Percentiles rank a stretch among this genome's conserved stretches.
Conservation (phyloP, 2,888 invertebrate species). For the Macrosoma leucophasiata region DNA sequence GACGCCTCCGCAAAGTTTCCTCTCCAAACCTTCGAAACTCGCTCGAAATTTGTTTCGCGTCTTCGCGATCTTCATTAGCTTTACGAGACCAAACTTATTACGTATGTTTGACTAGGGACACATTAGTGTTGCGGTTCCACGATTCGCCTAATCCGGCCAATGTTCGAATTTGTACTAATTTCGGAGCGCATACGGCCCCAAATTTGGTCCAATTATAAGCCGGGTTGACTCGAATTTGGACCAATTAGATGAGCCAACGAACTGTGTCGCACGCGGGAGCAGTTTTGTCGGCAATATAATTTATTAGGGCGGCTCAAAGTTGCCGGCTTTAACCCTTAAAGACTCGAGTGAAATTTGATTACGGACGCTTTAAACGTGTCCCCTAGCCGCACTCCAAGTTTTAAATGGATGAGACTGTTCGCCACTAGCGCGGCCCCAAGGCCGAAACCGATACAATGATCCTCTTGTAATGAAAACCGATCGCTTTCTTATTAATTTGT, state of each 20-base stretch:
- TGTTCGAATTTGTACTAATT: conserved; percentile 66
- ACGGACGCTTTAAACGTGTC: conserved; percentile 66
- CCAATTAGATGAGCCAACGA: conserved; percentile 75
- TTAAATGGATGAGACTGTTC: conserved; percentile 64
- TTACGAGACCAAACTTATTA: conserved; percentile 58
- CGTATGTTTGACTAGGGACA: conserved; percentile 58
- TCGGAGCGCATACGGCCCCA: conserved; percentile 54
- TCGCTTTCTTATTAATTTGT: too few species aligned
- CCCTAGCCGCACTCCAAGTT: conserved; percentile 55
- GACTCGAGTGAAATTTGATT: conserved; percentile 73
- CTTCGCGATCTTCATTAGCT: conserved; percentile 60
- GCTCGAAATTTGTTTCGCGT: conserved; percentile 60
- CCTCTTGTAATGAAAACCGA: too few species aligned
- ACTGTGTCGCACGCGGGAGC: conserved; percentile 72
- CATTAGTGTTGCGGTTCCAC: conserved; percentile 53
- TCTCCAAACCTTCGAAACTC: conserved; percentile 54
- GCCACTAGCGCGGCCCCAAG: too few species aligned
- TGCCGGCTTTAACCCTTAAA: conserved; percentile 71
- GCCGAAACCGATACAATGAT: too few species aligned
- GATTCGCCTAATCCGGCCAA: conserved; percentile 50
- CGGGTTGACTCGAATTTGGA: conserved; percentile 67
- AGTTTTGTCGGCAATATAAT: conserved; percentile 75
- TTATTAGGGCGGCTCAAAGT: conserved; percentile 72
- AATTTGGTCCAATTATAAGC: conserved; percentile 68
- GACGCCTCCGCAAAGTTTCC: conserved; percentile 46